Base-by-base conservation (phyloP, 2,888 invertebrate species). In the Lampropteryx suffumata region DNA sequence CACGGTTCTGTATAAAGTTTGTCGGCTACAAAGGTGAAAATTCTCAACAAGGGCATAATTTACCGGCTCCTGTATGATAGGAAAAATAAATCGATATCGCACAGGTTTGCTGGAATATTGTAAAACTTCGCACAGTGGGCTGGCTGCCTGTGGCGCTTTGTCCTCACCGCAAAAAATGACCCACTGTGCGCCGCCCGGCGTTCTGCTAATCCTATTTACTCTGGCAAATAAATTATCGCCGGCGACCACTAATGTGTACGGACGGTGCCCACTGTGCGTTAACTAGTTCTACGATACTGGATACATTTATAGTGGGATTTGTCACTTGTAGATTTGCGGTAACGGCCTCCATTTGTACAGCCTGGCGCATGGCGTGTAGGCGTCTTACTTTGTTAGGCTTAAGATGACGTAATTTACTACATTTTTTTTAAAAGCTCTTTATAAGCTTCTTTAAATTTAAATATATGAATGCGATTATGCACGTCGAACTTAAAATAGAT, bases 121-220 rank as follows among this genome's bases (percentile, higher is more conserved):
- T 61, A 55, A 59, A 50, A 56, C 28, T 50, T 55, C 49, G 55
- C 58, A 45, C 53, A 48, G 52, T 47, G 52, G 47, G 40, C 51
- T 40, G 53, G 54, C 58, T 42, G 53, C 55, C 65, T 59, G 69
- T 59, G 57, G 65, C 62, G 69, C 65, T 70, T 71, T 71, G 69
- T 76, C 60, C 69, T 61, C 44, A 42, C 65, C 61, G 69, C 70
- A 73, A 70, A 84, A 87, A 85, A 84, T 80, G 79, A 76, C 74
- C 78, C 75, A 79, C 74, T 71, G 74, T 71, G 74, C 72, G 65
- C 39, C 75, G 62, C 82, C 82, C 76, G 83, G 76, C 69, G 84
- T 72, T 84, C 76, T 68, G 84, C 75, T 88, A 86, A 88, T 85
- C 85, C 84, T 82, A 87, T 88, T 87, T 87, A 78, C 81, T 71